A percentile compares a stretch with the other conserved stretches of the same genome.
Evolutionary conservation across 92 coral and sea anemone species (phyloP).

Genomic region (Heteractis magnifica): DNA sequence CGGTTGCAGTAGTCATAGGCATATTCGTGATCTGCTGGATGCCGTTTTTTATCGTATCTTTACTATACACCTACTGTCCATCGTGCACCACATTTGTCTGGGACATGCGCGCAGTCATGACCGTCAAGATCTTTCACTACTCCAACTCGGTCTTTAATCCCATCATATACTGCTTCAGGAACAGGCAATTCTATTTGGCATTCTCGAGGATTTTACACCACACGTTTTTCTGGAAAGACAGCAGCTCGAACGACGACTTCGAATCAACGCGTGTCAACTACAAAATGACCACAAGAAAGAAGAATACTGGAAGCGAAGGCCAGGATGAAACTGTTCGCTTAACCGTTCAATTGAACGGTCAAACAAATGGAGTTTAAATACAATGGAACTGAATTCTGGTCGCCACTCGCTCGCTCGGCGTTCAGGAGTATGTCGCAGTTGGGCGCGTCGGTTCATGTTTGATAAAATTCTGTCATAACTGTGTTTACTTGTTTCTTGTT

Average conservation of each 20-base stretch:
- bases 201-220: slow-evolving; percentile 61
- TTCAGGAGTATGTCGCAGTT: no score
- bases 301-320: neutral
- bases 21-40: slow-evolving; percentile 75
- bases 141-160: slow-evolving; percentile 85
- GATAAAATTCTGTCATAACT: no score
- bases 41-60: slow-evolving; percentile 67
- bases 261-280: slow-evolving; percentile 25
- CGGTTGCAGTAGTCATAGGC: slow-evolving; percentile 80
- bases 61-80: slow-evolving; percentile 55
- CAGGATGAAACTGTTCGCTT: neutral
- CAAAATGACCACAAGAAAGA: slow-evolving; percentile 13
- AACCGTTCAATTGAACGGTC: neutral
- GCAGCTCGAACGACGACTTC: slow-evolving; percentile 13
- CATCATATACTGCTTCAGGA: slow-evolving; percentile 71
- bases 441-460: no score
- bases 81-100: slow-evolving; percentile 47
- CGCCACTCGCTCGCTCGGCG: no score
- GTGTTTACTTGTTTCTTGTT: no score
- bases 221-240: slow-evolving; percentile 40
- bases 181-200: slow-evolving; percentile 68
- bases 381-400: neutral
- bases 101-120: slow-evolving; percentile 66
- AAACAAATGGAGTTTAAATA: neutral
- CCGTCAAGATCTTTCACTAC: slow-evolving; percentile 72